These are phyloP conservation scores for Rhinoraja longicauda DNA, from an alignment of 2,797 vertebrate species.

Conservation along the genomic window DNA sequence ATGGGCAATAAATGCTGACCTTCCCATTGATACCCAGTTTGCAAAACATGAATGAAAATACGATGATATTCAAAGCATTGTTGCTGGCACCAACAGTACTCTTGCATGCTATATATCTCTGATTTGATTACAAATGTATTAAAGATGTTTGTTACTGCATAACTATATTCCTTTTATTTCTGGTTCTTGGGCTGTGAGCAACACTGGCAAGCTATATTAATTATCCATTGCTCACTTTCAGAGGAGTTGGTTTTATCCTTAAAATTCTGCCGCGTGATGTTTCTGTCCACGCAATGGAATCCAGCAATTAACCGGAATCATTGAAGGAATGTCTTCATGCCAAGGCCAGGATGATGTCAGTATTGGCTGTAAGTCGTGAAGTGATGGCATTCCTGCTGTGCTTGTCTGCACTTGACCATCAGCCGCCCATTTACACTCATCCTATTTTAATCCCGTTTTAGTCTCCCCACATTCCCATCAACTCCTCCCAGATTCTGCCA, in stretches of 20 bases:
- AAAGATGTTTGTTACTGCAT: background rate
- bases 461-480: too few relatives aligned
- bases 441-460: too few relatives aligned
- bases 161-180: background rate
- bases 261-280: background rate
- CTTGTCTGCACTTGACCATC: too few relatives aligned
- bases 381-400: background rate
- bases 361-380: background rate
- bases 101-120: background rate
- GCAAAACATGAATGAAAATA: too few relatives aligned
- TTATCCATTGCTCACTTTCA: background rate
- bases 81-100: too few relatives aligned
- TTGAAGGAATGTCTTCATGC: background rate
- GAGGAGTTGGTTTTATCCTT: background rate
- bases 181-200: background rate
- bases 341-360: background rate
- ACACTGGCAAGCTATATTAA: background rate
- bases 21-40: too few relatives aligned
- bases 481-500: too few relatives aligned
- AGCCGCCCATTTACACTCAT: too few relatives aligned
- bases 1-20: too few relatives aligned
- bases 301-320: background rate
- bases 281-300: background rate
- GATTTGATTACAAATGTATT: background rate
- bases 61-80: background rate